A percentile compares a stretch with the other conserved stretches of the same genome.
These are phyloP conservation scores for Timema podura DNA, from an alignment of 2,888 invertebrate genomes.

Conservation along the genomic window DNA sequence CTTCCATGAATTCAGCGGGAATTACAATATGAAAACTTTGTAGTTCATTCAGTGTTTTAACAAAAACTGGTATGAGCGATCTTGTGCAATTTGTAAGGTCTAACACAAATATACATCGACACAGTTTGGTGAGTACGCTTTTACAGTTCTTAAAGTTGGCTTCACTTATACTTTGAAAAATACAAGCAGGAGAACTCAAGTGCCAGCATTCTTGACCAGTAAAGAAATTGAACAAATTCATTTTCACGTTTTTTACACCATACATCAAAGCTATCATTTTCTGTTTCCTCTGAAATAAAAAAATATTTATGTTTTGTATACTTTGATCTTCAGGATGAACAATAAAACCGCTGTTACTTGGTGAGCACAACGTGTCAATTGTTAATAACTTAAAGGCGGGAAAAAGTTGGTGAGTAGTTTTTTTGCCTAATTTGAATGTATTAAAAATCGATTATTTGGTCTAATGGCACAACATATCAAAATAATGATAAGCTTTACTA, in stretches of 20 bases:
- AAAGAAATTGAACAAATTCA: slow-evolving; percentile 6
- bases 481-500: too few relatives aligned
- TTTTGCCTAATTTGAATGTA: too few relatives aligned
- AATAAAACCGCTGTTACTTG: slow-evolving; percentile 9
- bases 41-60: slow-evolving; percentile 10
- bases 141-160: neutral
- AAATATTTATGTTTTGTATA: neutral
- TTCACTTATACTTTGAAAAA: slow-evolving; percentile 11
- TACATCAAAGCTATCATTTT: slow-evolving; percentile 8
- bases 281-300: slow-evolving; percentile 2
- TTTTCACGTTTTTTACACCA: slow-evolving; percentile 9
- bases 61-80: too few relatives aligned
- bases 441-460: too few relatives aligned
- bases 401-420: too few relatives aligned
- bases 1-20: slow-evolving; percentile 4
- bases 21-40: neutral
- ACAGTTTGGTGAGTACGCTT: too few relatives aligned
- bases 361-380: slow-evolving; percentile 9
- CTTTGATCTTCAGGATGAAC: neutral
- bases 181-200: slow-evolving; percentile 8
- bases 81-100: too few relatives aligned
- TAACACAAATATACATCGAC: too few relatives aligned
- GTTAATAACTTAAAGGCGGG: neutral
- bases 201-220: slow-evolving; percentile 3
- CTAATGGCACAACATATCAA: too few relatives aligned